Evolutionary conservation across 2,113 vertebrate genomes (phyloP), one percentile per base, ranked within the genome.

Genomic region (Thalassoma bifasciatum): DNA sequence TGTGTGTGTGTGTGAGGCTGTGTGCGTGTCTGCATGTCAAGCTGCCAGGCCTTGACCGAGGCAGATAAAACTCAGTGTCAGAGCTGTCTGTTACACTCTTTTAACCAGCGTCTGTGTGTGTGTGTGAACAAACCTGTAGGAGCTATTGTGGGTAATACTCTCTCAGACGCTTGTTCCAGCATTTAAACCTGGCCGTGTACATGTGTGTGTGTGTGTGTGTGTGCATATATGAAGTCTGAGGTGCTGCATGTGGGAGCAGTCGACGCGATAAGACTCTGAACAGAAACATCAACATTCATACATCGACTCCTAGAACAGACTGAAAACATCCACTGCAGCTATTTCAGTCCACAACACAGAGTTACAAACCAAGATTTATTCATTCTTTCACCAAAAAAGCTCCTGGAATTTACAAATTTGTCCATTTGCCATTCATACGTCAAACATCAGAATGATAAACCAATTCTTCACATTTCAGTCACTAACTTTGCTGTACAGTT

Each of bases 61-160:
- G 69, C 34, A 66, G 59, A 79, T 81, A 63, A 79, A 79, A 72
- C 60, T 75, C n/a, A 71, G 58, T 72, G 63, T 73, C 72, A 62
- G 56, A 59, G 44, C 23, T 58, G 53, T 44, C 71, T 57, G 67
- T 72, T 67, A 67, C 74, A 64, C 37, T 16, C 38, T 59, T 80
- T 68, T 42, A 60, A 66, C 42, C 66, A 22, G 16, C 26, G 3
- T 37, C n/a, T 8, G n/a, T 14, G 22, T 26, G 17, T 44, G 58
- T 19, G 30, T 23, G 17, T 37, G 21, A 44, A 14, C 19, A 72
- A 79, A n/a, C 16, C 62, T 51, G 37, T 46, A 11, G 5, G 40
- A 78, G 64, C 66, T 71, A 36, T 66, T 26, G 79, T 70, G 47
- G 79, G 81, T 72, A 69, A 76, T 68, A 69, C 40, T 66, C 60